Base-by-base conservation (phyloP, 2,113 vertebrate species). In the Cyphomyrus plagiostoma region DNA sequence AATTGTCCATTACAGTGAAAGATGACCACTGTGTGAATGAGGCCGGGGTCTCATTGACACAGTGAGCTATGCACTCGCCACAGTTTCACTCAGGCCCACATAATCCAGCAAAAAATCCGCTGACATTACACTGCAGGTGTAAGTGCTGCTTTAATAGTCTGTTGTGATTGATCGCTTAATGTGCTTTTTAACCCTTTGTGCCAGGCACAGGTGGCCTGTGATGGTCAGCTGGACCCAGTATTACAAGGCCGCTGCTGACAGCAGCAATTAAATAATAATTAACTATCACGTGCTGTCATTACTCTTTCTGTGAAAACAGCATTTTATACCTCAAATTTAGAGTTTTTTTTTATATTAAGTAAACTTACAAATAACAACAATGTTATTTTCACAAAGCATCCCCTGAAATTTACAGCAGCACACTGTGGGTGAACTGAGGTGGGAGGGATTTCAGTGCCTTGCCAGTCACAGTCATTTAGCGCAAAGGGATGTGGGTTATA, bases 1-100 rank as follows among this genome's bases (percentile, higher is more conserved):
- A 97, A 98, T 97, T 96, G 97, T 97, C 97, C 97, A 97, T 98
- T 98, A 97, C 95, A 93, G 94, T 96, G 96, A 96, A 95, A 96
- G 96, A 96, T 96, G 96, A 96, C 96, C 92, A 91, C 93, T 93
- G 85, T 30, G 94, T 95, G 94, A 93, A 93, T 92, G 45, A 88
- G 35, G 58, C 19, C 11, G 1, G 9, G 56, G 52, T 21, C 39
- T 19, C 30, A 5, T 15, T 45, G 52, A 58, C 26, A n/a, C 17
- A 88, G 87, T 62, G 52, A 62, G 85, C 8, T 4, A 84, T 11
- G 82, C 19, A 0, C 35, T 46, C 10, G 45, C 82, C 82, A 84
- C 82, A 84, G 45, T 46, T 42, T 84, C 35, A 45, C 30, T 39
- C 15, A 82, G 15, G 15, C 19, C 77, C 42, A 45, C 77, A 21